Evolutionary conservation across 2,113 vertebrate genomes (phyloP), one percentile per base, ranked within the genome.

Genomic region (Sprattus sprattus): DNA sequence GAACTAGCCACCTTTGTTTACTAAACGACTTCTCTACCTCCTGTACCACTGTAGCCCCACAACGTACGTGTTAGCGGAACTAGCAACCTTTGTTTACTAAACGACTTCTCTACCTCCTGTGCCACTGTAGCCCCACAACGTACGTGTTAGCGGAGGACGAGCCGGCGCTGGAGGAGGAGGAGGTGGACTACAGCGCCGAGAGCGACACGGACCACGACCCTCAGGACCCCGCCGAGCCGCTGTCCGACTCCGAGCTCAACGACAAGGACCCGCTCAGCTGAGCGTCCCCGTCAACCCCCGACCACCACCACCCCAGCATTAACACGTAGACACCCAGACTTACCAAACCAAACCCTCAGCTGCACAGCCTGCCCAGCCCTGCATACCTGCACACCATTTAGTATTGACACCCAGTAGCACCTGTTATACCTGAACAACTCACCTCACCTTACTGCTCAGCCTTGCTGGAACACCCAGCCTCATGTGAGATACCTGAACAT

Each of bases 171-270:
- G 98, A 99, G 95, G 97, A 98, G 92, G 98, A 99, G 95, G 97
- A 98, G 88, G 95, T 99, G 88, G 98, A 99, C 95, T 99, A 99
- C 94, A 99, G 98, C 0, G 98, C 98, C 28, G 98, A 99, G 90
- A 99, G 98, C 93, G 97, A 97, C 71, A 97, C 98, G 9, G 98
- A 99, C 90, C 85, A 91, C 0, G 93, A 92, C 85, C 91, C 45
- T 81, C 88, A 87, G 52, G 93, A 93, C 88, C 95, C 95, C 84
- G 96, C 95, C 84, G 97, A 97, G 54, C 92, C 90, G 20, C 94
- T 95, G 91, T 97, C 96, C 9, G 97, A 99, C 90, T 95, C 95
- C 4, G 96, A 97, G 90, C 91, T 93, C 45, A 93, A 94, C 91
- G 94, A 90, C 86, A 91, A 91, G 91, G 94, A 94, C 91, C 92